Percentiles rank a stretch among this genome's conserved stretches.
These are phyloP conservation scores for Protobothrops flavoviridis DNA, from an alignment of 2,113 vertebrate species.

Conservation along the genomic window DNA sequence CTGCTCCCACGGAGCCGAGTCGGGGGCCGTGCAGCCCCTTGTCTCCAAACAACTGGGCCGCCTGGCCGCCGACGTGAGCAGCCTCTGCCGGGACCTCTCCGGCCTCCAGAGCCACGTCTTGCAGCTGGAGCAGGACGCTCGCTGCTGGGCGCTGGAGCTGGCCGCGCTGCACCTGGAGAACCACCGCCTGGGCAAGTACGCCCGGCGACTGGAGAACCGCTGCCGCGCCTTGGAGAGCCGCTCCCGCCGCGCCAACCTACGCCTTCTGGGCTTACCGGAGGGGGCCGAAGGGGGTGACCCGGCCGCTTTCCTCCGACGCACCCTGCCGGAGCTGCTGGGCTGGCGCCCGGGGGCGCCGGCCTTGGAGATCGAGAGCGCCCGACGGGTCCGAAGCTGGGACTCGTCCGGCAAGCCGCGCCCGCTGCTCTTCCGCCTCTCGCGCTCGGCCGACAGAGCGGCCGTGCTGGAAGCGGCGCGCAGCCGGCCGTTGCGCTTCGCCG, in stretches of 20 bases:
- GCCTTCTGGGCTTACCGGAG: slow-evolving; percentile 14
- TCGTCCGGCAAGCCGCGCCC: not conserved
- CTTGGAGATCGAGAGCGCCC: slow-evolving; percentile 11
- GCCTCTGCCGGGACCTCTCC: slow-evolving; percentile 56
- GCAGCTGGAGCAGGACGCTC: slow-evolving; percentile 13
- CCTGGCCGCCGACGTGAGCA: slow-evolving; percentile 13
- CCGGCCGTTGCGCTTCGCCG: not conserved
- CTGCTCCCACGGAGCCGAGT: slow-evolving; percentile 7
- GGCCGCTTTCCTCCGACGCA: not conserved
- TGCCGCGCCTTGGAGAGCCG: slow-evolving; percentile 43
- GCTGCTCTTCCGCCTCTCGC: not conserved
- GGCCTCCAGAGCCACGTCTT: slow-evolving; percentile 48
- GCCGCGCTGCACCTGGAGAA: slow-evolving; percentile 7
- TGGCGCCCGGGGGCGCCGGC: not conserved
- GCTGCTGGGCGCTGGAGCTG: slow-evolving; percentile 13
- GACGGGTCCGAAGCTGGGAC: not conserved
- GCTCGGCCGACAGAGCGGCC: not conserved
- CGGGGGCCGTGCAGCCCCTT: not conserved
- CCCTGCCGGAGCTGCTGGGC: not conserved
- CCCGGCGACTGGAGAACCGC: slow-evolving; percentile 4
- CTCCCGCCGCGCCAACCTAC: slow-evolving; percentile 41
- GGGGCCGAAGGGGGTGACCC: not conserved
- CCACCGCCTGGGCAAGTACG: not conserved
- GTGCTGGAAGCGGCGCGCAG: not conserved
- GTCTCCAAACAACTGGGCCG: slow-evolving; percentile 47